phyloP scores from a whole-genome alignment of 1,140 invertebrate genomes.

The Pseudachorutes palmiensis region DNA sequence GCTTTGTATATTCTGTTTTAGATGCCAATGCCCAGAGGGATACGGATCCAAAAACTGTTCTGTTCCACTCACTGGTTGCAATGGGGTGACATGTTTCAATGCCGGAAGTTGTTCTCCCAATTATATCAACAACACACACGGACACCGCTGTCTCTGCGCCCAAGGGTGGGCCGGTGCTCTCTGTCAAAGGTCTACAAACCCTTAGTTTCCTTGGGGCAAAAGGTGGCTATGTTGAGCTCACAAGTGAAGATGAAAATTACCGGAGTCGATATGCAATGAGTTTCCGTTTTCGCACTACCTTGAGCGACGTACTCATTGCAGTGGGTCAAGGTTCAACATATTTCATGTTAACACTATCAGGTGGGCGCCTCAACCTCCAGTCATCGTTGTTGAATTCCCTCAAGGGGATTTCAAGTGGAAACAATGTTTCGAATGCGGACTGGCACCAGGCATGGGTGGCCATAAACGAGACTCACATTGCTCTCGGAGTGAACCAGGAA shows the following conservation, averaged over 20 bases:
- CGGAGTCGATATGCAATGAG: constrained; percentile 80
- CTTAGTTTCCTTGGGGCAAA: constrained; percentile 66
- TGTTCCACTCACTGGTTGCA: constrained; percentile 66
- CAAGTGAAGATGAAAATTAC: constrained; percentile 25
- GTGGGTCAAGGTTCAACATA: constrained; percentile 71
- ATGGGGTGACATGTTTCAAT: constrained; percentile 64
- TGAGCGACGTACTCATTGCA: constrained; percentile 73
- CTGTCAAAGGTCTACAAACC: constrained; percentile 55
- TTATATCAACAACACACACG: constrained; percentile 66
- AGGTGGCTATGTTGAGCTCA: constrained; percentile 50
- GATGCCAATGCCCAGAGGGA: constrained; percentile 59
- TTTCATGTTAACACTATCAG: constrained; percentile 70
- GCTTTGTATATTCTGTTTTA: not conserved
- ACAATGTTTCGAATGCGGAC: constrained; percentile 26
- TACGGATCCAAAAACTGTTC: constrained; percentile 91
- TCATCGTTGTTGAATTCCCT: constrained; percentile 78
- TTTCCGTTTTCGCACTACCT: constrained; percentile 81
- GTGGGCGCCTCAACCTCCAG: constrained; percentile 72
- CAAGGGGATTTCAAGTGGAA: constrained; percentile 50
- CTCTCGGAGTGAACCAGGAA: constrained; percentile 71
- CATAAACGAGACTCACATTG: constrained; percentile 25
- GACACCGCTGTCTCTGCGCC: constrained; percentile 75
- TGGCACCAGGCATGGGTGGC: constrained; percentile 31
- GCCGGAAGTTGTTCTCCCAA: constrained; percentile 73
- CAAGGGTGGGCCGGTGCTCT: constrained; percentile 54